These are phyloP conservation scores for Gadus macrocephalus DNA, from an alignment of 2,113 vertebrate genomes.

Conservation along the genomic window DNA sequence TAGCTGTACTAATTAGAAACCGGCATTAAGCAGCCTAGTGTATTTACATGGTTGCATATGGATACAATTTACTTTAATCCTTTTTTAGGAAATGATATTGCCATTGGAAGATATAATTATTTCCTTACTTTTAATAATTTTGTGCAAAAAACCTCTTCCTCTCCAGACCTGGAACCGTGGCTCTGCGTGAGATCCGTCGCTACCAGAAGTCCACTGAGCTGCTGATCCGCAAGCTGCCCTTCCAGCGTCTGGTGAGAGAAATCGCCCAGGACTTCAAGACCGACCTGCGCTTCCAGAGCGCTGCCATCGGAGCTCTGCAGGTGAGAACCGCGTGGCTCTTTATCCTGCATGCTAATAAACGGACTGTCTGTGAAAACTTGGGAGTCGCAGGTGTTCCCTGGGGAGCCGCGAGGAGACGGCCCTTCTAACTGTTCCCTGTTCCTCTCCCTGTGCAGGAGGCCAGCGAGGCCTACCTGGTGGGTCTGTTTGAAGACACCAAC, in stretches of 20 bases:
- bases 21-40: too few species aligned
- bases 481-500: conserved; percentile 58
- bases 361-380: too few species aligned
- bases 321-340: conserved; percentile 26
- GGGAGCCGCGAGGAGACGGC: background rate
- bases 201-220: conserved; percentile 79
- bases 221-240: conserved; percentile 79
- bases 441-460: conserved; percentile 48
- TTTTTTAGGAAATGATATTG: too few species aligned
- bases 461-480: conserved; percentile 56
- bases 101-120: background rate
- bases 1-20: too few species aligned
- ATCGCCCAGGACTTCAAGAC: conserved; percentile 81
- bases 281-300: conserved; percentile 75
- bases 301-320: conserved; percentile 76
- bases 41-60: too few species aligned
- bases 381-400: too few species aligned
- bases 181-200: conserved; percentile 77
- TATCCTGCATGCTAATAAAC: too few species aligned
- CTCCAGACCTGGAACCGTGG: conserved; percentile 72
- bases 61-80: too few species aligned
- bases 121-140: background rate
- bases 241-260: conserved; percentile 79
- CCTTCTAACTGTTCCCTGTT: background rate
- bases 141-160: background rate